These are phyloP conservation scores for Phortica variegata DNA, from an alignment of 1,140 invertebrate genomes.

Conservation along the genomic window DNA sequence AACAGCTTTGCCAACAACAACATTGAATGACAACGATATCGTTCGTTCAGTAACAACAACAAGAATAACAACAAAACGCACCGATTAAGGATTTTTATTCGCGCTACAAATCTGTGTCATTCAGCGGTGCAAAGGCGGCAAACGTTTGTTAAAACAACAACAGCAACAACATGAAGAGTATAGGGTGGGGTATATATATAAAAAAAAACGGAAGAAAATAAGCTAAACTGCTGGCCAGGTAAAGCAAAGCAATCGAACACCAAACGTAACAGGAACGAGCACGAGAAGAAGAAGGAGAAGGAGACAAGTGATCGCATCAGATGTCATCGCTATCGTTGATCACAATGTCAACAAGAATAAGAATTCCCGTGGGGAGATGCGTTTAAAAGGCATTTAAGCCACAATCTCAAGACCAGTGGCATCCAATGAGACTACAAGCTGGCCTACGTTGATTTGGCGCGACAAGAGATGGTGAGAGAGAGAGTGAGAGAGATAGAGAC, in stretches of 20 bases:
- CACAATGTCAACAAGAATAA: slow-evolving; percentile 51
- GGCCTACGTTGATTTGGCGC: too few relatives aligned
- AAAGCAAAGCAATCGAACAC: too few relatives aligned
- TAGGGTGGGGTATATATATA: neutral
- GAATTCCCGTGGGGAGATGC: slow-evolving; percentile 53
- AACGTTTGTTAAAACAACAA: slow-evolving; percentile 18
- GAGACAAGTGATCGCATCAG: slow-evolving; percentile 56
- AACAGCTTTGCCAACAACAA: slow-evolving; percentile 47
- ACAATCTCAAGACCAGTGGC: slow-evolving; percentile 38
- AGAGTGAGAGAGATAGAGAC: neutral
- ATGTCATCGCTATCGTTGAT: slow-evolving; percentile 53
- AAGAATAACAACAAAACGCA: neutral
- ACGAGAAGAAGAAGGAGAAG: too few relatives aligned
- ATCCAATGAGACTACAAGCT: slow-evolving; percentile 22
- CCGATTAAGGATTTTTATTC: too few relatives aligned
- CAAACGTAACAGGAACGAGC: too few relatives aligned
- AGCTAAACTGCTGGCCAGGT: too few relatives aligned
- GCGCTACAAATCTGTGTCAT: slow-evolving; percentile 30
- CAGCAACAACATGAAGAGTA: slow-evolving; percentile 17
- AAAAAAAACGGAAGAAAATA: neutral
- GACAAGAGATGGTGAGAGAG: slow-evolving; percentile 34
- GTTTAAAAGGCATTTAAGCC: slow-evolving; percentile 56
- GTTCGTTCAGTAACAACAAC: slow-evolving; percentile 41
- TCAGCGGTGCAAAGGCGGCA: slow-evolving; percentile 37
- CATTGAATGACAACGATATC: slow-evolving; percentile 29